Conservation (phyloP, 2,113 vertebrate genomes). For the Mastomys natalensis region DNA sequence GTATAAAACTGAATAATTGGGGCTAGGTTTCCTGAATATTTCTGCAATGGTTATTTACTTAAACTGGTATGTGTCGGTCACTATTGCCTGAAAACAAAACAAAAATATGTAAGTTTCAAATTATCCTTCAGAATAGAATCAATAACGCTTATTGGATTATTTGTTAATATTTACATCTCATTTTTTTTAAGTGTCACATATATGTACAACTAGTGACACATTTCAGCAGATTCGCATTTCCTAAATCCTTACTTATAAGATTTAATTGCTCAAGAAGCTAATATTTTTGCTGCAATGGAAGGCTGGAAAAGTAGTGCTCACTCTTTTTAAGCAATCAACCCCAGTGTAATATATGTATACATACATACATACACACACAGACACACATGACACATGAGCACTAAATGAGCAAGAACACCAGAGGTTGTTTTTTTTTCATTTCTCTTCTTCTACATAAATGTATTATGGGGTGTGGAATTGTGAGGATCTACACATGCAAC, state of each 20-base stretch:
- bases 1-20: conserved; percentile 24
- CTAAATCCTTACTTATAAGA: background rate
- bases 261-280: background rate
- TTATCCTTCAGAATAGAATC: background rate
- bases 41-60: conserved; percentile 43
- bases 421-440: background rate
- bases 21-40: background rate
- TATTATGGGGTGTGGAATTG: background rate
- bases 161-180: conserved; percentile 40
- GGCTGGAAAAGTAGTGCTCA: background rate
- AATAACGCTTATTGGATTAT: background rate
- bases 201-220: background rate
- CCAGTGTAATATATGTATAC: background rate
- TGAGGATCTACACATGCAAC: too few species aligned
- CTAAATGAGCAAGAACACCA: too few species aligned
- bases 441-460: background rate
- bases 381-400: too few species aligned
- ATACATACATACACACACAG: background rate
- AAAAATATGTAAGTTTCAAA: background rate
- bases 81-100: conserved; percentile 9
- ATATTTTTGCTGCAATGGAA: background rate
- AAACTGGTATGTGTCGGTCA: background rate
- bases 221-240: background rate
- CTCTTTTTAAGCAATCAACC: background rate
- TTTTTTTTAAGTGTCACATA: background rate